Evolutionary conservation across 2,888 invertebrate genomes (phyloP).

Genomic region (Harmothoe impar): DNA sequence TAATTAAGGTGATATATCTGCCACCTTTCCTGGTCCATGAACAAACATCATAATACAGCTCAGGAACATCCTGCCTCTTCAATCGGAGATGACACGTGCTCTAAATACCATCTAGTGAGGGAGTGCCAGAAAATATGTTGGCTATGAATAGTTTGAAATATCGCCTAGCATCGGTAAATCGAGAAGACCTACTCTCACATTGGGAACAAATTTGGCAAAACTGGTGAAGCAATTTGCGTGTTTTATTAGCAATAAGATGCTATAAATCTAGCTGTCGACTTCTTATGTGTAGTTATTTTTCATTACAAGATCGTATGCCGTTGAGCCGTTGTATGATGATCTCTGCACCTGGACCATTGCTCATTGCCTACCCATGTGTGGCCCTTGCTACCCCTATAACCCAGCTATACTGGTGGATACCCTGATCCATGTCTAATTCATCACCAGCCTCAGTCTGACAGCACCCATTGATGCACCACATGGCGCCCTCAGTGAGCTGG

Average conservation of each 20-base stretch:
- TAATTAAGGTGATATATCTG: neutral
- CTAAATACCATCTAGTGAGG: neutral
- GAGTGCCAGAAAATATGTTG: neutral
- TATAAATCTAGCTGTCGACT: too few species aligned
- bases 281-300: too few species aligned
- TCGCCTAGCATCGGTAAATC: neutral
- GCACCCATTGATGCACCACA: constrained; percentile 16
- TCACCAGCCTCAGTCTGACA: neutral
- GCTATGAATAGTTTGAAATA: neutral
- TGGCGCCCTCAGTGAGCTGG: neutral
- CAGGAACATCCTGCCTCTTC: too few species aligned
- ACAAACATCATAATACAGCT: too few species aligned
- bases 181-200: neutral
- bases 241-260: too few species aligned
- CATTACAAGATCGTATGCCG: too few species aligned
- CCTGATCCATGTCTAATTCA: constrained; percentile 48
- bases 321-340: too few species aligned
- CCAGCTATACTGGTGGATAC: neutral
- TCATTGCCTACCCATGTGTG: too few species aligned
- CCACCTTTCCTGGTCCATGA: too few species aligned
- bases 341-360: too few species aligned
- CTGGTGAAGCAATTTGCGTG: too few species aligned
- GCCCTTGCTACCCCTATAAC: neutral
- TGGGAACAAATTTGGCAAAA: neutral
- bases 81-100: too few species aligned